Evolutionary conservation across 2,797 vertebrate species (phyloP), one percentile per base, ranked within the genome.

Genomic region (Rhynchotus rufescens): DNA sequence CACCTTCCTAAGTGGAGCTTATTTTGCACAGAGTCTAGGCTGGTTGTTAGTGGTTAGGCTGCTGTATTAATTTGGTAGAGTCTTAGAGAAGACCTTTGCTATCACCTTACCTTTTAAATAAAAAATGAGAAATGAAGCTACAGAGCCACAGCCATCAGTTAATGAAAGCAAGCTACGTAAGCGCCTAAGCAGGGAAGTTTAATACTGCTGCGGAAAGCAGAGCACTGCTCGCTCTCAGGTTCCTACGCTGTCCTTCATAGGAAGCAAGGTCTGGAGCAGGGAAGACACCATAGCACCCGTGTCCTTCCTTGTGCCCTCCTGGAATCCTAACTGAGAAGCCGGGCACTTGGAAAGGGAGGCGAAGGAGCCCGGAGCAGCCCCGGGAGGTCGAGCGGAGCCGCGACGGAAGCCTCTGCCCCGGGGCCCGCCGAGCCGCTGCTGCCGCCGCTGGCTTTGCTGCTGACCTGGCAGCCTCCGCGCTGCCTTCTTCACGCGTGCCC

Each of bases 401-500:
- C 79, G 75, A 80, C 66, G 52, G 86, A 93, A 78, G 28, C 8
- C 93, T 92, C 71, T 60, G 49, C 84, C 82, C 52, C 76, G 65
- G 72, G 80, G 88, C 54, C 92, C 83, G 78, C 59, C 3, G 13
- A 72, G 84, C 88, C 74, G 59, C 95, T 69, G 78, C 25, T 90
- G 86, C 78, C 59, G 68, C 88, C 76, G 93, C 81, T 96, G 92
- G 96, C 94, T 96, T 97, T 93, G 91, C 95, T 97, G 95, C 94
- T 97, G 96, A 97, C 96, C 95, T 96, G 94, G 97, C 95, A 95
- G 89, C 90, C 92, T 95, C 90, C 96, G 97, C 74, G 5, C 83
- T 96, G 96, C 95, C 79, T 93, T 96, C 95, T 96, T 94, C 96
- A 97, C 67, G 85, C 96, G 80, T 96, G 95, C 96, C 92, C 96